Evolutionary conservation across 2,113 vertebrate genomes (phyloP), one percentile per base, ranked within the genome.

Genomic region (Motacilla alba): DNA sequence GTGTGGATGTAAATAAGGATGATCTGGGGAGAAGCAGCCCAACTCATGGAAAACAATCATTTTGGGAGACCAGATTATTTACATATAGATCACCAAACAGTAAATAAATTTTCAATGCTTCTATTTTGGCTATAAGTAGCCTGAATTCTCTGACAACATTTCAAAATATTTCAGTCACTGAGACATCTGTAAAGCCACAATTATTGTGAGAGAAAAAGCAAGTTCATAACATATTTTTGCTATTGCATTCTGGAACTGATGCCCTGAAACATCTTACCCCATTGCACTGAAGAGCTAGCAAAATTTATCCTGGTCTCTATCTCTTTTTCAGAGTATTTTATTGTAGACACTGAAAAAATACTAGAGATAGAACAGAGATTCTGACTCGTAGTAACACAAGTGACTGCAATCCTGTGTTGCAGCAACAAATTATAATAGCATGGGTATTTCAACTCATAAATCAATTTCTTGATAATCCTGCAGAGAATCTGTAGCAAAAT

Each of bases 371-470:
- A 79, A 79, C 20, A 84, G 53, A 82, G 30, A 70, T 10, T 47
- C 35, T 64, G 39, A 77, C 47, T 81, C 83, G 75, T 76, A 93
- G 75, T 74, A 86, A 86, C 30, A 70, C 55, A 69, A 88, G 59
- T 59, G 50, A 67, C 82, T 62, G 44, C 43, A 83, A 67, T 53
- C 68, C 64, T 30, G 17, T 55, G 50, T 63, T 74, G 55, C 78
- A 67, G 24, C 77, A 86, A 70, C 72, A 77, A 90, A 85, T 93
- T 93, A 77, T 77, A 87, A 93, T 63, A 85, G 43, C 27, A 26
- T 17, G 37, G 82, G 60, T 87, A 87, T 92, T 95, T 93, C 41
- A 79, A 72, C n/a, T 49, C 83, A 89, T 89, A 94, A 93, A 93
- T 80, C 60, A 92, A 90, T 84, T 82, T 89, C 60, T 87, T 89